Conservation (phyloP, 2,888 invertebrate species). For the Drosophila quinaria region DNA sequence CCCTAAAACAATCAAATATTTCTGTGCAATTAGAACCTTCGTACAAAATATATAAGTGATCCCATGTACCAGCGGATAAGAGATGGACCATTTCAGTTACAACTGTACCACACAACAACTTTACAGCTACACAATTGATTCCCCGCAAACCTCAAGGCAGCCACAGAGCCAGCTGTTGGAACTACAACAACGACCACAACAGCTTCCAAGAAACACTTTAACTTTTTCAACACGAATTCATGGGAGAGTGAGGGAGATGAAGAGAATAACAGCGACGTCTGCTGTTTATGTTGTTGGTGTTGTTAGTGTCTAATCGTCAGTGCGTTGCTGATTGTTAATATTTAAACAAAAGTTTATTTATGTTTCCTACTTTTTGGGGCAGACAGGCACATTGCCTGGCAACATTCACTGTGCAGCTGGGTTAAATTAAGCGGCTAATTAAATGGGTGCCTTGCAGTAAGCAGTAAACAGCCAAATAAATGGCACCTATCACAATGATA, state of each 20-base stretch:
- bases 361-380: constrained; percentile 32
- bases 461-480: constrained; percentile 48
- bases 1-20: no score
- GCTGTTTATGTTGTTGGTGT: constrained; percentile 1
- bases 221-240: constrained; percentile 38
- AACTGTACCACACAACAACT: background rate
- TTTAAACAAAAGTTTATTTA: constrained; percentile 55
- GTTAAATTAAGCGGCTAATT: constrained; percentile 69
- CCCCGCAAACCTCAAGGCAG: constrained; percentile 7
- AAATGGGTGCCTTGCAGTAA: constrained; percentile 66
- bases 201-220: constrained; percentile 37
- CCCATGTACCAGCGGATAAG: background rate
- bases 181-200: constrained; percentile 34
- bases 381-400: constrained; percentile 4
- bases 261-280: background rate
- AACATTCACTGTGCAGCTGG: constrained; percentile 1
- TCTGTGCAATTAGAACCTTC: no score
- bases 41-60: background rate
- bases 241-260: background rate
- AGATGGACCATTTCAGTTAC: background rate
- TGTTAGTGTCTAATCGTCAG: constrained; percentile 8
- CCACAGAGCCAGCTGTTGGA: constrained; percentile 10
- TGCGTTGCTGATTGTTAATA: constrained; percentile 47
- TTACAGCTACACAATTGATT: background rate
- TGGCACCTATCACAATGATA: constrained; percentile 55